phyloP scores from a whole-genome alignment of 1,140 invertebrate genomes.

The Penaeus chinensis region DNA sequence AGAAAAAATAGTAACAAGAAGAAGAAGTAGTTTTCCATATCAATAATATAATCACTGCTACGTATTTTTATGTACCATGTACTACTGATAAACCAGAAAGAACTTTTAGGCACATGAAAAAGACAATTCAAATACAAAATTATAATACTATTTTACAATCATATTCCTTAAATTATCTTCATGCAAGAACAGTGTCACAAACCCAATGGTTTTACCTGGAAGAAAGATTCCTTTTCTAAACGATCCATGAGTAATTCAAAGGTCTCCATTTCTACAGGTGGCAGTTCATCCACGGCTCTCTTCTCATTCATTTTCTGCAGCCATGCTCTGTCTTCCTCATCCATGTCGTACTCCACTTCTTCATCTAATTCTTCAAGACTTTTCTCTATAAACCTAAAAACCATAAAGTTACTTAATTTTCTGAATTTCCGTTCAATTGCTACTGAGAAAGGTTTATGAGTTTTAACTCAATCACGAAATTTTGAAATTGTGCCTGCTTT shows the following conservation, averaged over 20 bases:
- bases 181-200: constrained; percentile 8
- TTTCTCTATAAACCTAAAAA: constrained; percentile 89
- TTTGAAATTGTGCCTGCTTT: too few species aligned
- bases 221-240: constrained; percentile 97
- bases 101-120: neutral
- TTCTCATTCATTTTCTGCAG: constrained; percentile 87
- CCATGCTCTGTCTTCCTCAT: constrained; percentile 97
- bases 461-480: too few species aligned
- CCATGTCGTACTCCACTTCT: constrained; percentile 96
- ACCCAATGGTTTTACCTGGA: constrained; percentile 75
- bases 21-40: neutral
- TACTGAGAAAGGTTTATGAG: too few species aligned
- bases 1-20: neutral
- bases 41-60: neutral
- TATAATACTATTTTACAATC: too few species aligned
- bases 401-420: neutral
- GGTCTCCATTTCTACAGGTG: constrained; percentile 82
- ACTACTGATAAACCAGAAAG: neutral
- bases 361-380: constrained; percentile 94
- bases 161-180: neutral
- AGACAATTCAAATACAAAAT: neutral
- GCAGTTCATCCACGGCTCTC: constrained; percentile 76
- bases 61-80: neutral
- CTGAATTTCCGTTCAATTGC: too few species aligned
- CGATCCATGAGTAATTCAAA: constrained; percentile 97